Percentiles rank a stretch among this genome's conserved stretches.
These are phyloP conservation scores for Heliothis subflexa DNA, from an alignment of 1,140 invertebrate genomes.

Conservation along the genomic window DNA sequence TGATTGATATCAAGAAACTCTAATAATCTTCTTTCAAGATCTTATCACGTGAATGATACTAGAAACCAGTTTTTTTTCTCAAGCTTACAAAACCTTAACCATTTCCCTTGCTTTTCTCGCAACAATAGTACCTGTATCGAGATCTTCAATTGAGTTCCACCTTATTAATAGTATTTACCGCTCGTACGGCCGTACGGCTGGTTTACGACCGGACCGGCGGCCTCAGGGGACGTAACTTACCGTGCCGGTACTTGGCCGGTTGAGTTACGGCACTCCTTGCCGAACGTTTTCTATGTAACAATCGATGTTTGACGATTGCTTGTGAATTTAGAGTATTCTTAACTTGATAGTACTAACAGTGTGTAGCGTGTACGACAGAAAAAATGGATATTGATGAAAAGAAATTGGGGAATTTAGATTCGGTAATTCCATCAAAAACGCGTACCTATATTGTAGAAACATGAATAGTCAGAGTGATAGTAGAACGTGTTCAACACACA, in stretches of 20 bases:
- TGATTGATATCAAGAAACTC: too few species aligned
- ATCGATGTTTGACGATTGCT: not conserved
- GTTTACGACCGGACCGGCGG: constrained; percentile 23
- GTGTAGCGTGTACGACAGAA: too few species aligned
- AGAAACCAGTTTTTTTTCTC: too few species aligned
- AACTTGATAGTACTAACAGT: not conserved
- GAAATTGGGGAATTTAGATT: too few species aligned
- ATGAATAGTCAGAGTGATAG: too few species aligned
- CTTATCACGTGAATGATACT: too few species aligned
- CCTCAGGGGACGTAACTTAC: constrained; percentile 31
- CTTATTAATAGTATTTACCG: constrained; percentile 39
- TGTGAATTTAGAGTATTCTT: not conserved
- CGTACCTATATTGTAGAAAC: too few species aligned
- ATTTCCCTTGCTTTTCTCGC: not conserved
- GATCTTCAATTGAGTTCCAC: constrained; percentile 5
- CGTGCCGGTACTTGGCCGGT: constrained; percentile 9
- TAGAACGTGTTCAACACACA: too few species aligned
- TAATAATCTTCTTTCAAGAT: too few species aligned
- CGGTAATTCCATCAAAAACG: too few species aligned
- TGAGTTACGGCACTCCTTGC: constrained; percentile 15
- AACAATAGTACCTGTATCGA: not conserved
- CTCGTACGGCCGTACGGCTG: not conserved
- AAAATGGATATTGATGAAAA: too few species aligned
- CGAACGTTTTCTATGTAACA: not conserved
- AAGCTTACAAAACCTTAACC: not conserved